Percentiles rank a stretch among this genome's conserved stretches.
Evolutionary conservation across 2,797 vertebrate genomes (phyloP).

Genomic region (Varecia variegata): DNA sequence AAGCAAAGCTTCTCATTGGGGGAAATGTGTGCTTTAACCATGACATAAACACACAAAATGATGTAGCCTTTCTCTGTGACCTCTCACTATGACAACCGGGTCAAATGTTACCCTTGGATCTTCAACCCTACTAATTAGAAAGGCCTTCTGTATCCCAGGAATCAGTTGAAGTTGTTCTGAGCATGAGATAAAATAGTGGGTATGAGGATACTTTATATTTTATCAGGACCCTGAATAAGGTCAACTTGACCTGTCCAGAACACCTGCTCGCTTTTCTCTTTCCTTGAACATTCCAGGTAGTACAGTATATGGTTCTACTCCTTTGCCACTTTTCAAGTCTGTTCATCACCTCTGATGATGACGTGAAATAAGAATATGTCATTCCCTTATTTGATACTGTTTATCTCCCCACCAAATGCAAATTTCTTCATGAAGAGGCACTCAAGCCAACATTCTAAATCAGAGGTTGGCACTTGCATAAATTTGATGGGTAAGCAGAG

Average conservation of each 20-base stretch:
- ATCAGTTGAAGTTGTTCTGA: background rate
- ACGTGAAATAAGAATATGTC: background rate
- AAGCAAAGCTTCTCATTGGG: background rate
- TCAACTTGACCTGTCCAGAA: background rate
- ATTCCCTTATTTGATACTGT: background rate
- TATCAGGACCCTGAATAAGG: background rate
- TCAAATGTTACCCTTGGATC: background rate
- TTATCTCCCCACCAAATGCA: background rate
- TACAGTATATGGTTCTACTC: background rate
- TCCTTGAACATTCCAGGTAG: background rate
- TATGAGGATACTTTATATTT: background rate
- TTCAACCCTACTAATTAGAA: background rate
- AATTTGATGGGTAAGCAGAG: slow-evolving; percentile 24
- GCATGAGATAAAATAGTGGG: background rate
- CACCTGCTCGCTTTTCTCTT: background rate
- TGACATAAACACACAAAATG: background rate
- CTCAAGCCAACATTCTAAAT: slow-evolving; percentile 17
- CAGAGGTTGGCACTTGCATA: slow-evolving; percentile 28
- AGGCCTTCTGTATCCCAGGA: background rate
- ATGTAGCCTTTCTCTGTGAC: background rate
- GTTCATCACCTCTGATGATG: background rate
- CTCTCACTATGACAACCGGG: background rate
- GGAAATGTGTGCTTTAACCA: background rate
- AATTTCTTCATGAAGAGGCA: slow-evolving; percentile 15
- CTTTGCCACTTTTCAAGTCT: background rate